phyloP scores from a whole-genome alignment of 2,113 vertebrate species.

The Callipepla californica region DNA sequence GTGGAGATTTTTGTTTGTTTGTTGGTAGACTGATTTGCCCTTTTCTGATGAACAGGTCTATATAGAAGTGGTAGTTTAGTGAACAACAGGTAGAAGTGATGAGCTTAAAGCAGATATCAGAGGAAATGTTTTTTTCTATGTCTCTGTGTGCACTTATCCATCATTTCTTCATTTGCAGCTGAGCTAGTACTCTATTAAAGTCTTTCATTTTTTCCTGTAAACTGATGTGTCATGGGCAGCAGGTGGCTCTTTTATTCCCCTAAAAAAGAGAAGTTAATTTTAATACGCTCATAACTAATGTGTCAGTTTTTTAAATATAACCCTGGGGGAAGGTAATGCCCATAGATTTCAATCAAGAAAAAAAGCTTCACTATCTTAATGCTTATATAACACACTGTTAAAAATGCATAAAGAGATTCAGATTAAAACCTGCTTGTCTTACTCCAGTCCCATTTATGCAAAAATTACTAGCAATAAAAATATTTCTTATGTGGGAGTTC shows the following conservation, averaged over 20 bases:
- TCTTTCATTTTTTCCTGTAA: neutral
- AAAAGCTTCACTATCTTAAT: neutral
- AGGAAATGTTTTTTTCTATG: neutral
- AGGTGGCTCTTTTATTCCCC: neutral
- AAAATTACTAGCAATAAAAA: slow-evolving; percentile 47
- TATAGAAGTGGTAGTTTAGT: neutral
- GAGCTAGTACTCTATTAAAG: neutral
- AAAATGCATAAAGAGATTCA: neutral
- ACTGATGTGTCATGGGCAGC: neutral
- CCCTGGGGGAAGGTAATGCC: neutral
- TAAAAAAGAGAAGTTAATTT: neutral
- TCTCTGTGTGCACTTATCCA: neutral
- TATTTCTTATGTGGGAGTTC: neutral
- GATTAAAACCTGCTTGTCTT: slow-evolving; percentile 35
- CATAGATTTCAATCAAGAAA: neutral
- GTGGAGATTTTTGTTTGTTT: neutral
- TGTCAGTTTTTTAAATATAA: neutral
- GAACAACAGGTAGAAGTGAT: neutral
- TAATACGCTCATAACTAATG: neutral
- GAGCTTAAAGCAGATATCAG: accelerated
- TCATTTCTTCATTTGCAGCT: neutral
- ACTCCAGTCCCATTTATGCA: neutral
- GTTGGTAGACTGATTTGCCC: neutral
- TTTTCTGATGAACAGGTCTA: neutral
- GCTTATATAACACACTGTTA: neutral